Evolutionary conservation across 2,888 invertebrate species (phyloP).

Genomic region (Lycocerus yunnanus): DNA sequence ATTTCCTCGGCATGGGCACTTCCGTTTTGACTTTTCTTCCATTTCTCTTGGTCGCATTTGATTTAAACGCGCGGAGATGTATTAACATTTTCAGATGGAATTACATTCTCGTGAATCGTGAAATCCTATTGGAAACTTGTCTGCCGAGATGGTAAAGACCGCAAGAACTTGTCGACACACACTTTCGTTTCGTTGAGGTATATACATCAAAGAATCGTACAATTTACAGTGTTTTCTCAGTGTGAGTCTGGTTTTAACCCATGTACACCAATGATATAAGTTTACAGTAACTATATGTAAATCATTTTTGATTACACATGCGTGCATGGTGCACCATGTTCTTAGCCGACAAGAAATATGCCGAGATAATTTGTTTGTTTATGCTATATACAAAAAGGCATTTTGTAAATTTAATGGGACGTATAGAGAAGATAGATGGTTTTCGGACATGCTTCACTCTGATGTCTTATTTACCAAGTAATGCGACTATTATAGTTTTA

Average conservation of each 20-base stretch:
- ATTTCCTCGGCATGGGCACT: too few species aligned
- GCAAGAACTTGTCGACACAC: neutral
- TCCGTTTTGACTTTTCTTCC: neutral
- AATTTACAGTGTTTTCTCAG: slow-evolving; percentile 29
- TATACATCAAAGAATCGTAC: slow-evolving; percentile 15
- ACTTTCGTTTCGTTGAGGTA: neutral
- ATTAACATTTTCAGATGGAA: too few species aligned
- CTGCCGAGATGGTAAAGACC: neutral
- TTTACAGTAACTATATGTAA: slow-evolving; percentile 48
- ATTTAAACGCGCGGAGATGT: neutral
- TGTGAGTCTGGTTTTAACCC: slow-evolving; percentile 29
- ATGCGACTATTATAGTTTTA: neutral
- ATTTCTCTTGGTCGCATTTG: neutral
- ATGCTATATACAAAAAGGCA: slow-evolving; percentile 44
- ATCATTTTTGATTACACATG: slow-evolving; percentile 46
- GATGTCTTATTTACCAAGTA: slow-evolving; percentile 19
- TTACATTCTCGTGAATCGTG: neutral
- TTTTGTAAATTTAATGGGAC: neutral
- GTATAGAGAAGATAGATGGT: slow-evolving; percentile 7
- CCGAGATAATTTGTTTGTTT: slow-evolving; percentile 52
- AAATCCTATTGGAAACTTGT: neutral
- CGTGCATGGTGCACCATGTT: slow-evolving; percentile 41
- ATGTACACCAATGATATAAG: slow-evolving; percentile 42
- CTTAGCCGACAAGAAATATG: slow-evolving; percentile 45
- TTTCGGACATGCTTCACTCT: slow-evolving; percentile 25